A percentile compares a stretch with the other conserved stretches of the same genome.
phyloP scores from a whole-genome alignment of 2,113 vertebrate species.

The Indri indri region DNA sequence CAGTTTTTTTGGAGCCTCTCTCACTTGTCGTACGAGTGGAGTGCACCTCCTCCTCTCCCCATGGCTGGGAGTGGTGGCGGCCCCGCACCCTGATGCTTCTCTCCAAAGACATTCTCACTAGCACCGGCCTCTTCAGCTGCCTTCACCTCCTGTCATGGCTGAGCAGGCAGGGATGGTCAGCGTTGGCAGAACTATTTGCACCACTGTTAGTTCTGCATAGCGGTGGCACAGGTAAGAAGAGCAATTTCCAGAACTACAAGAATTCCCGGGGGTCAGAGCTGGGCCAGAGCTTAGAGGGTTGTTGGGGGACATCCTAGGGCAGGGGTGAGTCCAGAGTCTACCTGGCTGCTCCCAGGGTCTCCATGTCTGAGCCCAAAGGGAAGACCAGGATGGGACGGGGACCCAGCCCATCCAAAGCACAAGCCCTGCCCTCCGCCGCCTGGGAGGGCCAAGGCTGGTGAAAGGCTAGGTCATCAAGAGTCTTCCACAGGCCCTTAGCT shows the following conservation, averaged over 20 bases:
- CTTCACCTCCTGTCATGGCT: too few species aligned
- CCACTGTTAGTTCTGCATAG: background rate
- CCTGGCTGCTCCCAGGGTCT: background rate
- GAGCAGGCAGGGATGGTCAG: too few species aligned
- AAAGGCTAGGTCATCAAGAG: background rate
- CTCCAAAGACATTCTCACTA: background rate
- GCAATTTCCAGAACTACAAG: background rate
- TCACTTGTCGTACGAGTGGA: background rate
- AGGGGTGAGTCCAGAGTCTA: background rate
- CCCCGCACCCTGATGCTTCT: background rate
- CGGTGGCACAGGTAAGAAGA: background rate
- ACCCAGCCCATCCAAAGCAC: background rate
- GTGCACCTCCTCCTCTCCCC: background rate
- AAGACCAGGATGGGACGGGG: background rate
- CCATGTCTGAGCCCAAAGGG: background rate
- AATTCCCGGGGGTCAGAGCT: background rate
- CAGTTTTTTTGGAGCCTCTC: background rate
- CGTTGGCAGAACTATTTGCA: background rate
- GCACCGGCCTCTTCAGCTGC: background rate
- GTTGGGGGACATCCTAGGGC: fast-evolving
- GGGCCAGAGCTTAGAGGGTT: background rate
- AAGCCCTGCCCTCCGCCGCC: fast-evolving
- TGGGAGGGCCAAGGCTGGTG: background rate
- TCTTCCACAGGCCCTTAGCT: background rate
- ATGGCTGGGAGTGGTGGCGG: too few species aligned